Conservation (phyloP, 2,113 vertebrate genomes). For the Calyptomena viridis region DNA sequence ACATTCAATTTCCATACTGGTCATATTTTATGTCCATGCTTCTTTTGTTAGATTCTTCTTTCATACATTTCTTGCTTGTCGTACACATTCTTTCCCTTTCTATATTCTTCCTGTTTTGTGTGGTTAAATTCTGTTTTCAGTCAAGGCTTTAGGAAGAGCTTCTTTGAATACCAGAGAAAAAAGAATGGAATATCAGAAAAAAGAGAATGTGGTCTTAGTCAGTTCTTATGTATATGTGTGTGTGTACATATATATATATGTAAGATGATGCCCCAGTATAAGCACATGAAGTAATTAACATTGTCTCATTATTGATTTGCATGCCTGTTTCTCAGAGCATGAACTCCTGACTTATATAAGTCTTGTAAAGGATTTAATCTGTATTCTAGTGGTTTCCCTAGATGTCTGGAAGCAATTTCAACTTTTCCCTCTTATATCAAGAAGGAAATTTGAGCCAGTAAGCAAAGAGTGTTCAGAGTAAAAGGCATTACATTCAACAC, state of each 20-base stretch:
- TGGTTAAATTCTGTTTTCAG: background rate
- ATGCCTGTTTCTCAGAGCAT: background rate
- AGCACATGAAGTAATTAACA: background rate
- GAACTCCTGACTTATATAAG: background rate
- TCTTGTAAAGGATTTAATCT: background rate
- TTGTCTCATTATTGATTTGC: background rate
- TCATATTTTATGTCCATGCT: background rate
- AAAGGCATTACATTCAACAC: background rate
- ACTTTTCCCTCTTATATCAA: background rate
- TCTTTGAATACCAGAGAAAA: background rate
- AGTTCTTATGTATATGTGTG: background rate
- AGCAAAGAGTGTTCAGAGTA: background rate
- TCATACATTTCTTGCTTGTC: background rate
- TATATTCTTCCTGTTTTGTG: background rate
- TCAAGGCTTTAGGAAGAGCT: background rate
- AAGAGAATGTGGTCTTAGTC: background rate
- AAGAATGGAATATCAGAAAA: background rate
- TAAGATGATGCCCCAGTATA: background rate
- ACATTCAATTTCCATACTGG: accelerated
- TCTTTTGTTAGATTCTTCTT: background rate
- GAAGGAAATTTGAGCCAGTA: background rate
- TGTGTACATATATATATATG: accelerated
- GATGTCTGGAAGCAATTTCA: slow-evolving; percentile 11
- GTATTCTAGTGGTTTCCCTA: background rate
- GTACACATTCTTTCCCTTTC: background rate